phyloP scores from a whole-genome alignment of 2,888 invertebrate genomes.

The Branchellion lobata region DNA sequence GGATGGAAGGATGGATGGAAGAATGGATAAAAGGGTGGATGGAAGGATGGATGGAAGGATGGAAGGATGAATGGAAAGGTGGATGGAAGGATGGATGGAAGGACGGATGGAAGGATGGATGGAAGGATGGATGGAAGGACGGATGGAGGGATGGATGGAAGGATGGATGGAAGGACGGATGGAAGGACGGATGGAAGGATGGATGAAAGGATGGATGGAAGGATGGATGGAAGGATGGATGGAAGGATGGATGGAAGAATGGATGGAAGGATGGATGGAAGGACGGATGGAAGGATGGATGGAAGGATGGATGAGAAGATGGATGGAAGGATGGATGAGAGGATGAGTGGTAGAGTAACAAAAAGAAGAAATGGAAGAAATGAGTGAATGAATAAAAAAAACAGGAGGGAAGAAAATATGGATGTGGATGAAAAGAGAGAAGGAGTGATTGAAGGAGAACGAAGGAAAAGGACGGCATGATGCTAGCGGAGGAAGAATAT shows the following conservation, averaged over 20 bases:
- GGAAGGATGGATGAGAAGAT: too few relatives aligned
- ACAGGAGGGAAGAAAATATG: not conserved
- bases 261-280: too few relatives aligned
- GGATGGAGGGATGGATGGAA: not conserved
- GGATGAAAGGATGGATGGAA: not conserved
- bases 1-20: too few relatives aligned
- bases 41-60: not conserved
- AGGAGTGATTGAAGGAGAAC: not conserved
- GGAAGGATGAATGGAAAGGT: not conserved
- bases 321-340: not conserved
- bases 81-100: not conserved
- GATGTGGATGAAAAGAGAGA: not conserved
- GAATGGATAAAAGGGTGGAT: too few relatives aligned
- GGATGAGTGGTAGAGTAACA: too few relatives aligned
- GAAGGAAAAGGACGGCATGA: not conserved
- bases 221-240: too few relatives aligned
- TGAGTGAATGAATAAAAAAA: too few relatives aligned
- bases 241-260: too few relatives aligned
- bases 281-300: too few relatives aligned
- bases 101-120: conserved; percentile 1
- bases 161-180: not conserved
- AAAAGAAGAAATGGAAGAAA: too few relatives aligned
- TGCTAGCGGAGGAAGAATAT: not conserved
- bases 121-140: not conserved
- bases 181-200: not conserved